phyloP scores from a whole-genome alignment of 2,888 invertebrate genomes.

The Zeuzera pyrina region DNA sequence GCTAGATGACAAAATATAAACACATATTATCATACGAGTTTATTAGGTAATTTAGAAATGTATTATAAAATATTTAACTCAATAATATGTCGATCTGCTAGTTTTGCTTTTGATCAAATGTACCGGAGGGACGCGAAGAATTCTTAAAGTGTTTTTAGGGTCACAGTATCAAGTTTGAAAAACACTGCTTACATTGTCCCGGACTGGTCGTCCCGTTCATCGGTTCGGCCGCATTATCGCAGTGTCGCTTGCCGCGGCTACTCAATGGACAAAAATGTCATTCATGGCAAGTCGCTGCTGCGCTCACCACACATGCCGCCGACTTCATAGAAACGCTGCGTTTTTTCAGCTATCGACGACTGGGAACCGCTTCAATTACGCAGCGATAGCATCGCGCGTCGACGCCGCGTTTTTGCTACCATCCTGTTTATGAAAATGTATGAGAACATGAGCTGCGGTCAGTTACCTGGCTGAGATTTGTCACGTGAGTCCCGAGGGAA shows the following conservation, averaged over 20 bases:
- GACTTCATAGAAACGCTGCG: constrained; percentile 20
- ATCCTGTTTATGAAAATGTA: constrained; percentile 38
- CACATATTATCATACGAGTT: no score
- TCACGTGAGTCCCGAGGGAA: constrained; percentile 13
- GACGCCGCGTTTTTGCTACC: constrained; percentile 40
- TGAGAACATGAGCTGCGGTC: constrained; percentile 22
- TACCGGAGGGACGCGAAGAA: no score
- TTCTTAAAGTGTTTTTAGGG: no score
- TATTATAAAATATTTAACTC: no score
- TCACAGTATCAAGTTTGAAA: no score
- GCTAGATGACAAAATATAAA: no score
- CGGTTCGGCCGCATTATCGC: no score
- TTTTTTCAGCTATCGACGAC: constrained; percentile 17
- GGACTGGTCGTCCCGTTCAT: no score
- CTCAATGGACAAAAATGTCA: constrained; percentile 40
- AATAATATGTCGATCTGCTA: no score
- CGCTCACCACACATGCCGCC: constrained; percentile 8
- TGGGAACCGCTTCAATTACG: constrained; percentile 39
- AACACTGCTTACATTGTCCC: no score
- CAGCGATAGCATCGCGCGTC: constrained; percentile 18
- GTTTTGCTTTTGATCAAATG: no score
- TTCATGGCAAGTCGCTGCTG: constrained; percentile 21
- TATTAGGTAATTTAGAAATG: no score
- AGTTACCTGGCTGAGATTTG: constrained; percentile 16
- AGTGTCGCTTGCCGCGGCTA: not conserved